Conservation (phyloP, 2,888 invertebrate species). For the Cerastis leucographa region DNA sequence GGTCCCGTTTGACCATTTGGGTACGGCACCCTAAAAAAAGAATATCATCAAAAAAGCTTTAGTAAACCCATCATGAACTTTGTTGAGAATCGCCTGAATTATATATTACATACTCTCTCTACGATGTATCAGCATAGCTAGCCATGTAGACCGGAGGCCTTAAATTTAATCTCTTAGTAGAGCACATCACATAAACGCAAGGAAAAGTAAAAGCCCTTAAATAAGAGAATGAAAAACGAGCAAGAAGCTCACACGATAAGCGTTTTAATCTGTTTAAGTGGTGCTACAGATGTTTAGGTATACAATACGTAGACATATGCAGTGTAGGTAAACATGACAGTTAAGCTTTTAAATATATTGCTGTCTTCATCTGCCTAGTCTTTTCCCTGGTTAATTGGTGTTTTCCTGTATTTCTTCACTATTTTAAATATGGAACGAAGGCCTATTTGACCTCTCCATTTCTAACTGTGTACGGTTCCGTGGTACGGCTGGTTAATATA, state of each 20-base stretch:
- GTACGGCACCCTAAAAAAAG: too few relatives aligned
- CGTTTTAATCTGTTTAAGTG: conserved; percentile 89
- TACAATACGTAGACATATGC: conserved; percentile 40
- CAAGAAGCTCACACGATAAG: conserved; percentile 84
- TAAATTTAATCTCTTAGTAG: conserved; percentile 85
- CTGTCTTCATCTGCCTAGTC: neutral
- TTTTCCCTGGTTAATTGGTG: neutral
- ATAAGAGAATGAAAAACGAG: conserved; percentile 87
- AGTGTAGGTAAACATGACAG: conserved; percentile 15
- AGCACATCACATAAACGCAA: conserved; percentile 80
- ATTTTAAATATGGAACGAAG: neutral
- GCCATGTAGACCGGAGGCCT: conserved; percentile 66
- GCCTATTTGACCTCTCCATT: neutral
- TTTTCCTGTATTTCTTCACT: neutral
- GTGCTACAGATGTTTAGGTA: conserved; percentile 71
- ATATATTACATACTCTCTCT: conserved; percentile 45
- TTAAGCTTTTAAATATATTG: conserved; percentile 26
- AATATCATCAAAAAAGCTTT: conserved; percentile 3
- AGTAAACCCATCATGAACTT: conserved; percentile 5
- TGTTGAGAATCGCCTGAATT: conserved; percentile 44
- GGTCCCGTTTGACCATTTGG: too few relatives aligned
- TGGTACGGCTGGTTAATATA: neutral
- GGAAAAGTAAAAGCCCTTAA: conserved; percentile 85
- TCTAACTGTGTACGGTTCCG: neutral
- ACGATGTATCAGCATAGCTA: conserved; percentile 33